Conservation (phyloP, 2,113 vertebrate genomes). For the Vicugna pacos region DNA sequence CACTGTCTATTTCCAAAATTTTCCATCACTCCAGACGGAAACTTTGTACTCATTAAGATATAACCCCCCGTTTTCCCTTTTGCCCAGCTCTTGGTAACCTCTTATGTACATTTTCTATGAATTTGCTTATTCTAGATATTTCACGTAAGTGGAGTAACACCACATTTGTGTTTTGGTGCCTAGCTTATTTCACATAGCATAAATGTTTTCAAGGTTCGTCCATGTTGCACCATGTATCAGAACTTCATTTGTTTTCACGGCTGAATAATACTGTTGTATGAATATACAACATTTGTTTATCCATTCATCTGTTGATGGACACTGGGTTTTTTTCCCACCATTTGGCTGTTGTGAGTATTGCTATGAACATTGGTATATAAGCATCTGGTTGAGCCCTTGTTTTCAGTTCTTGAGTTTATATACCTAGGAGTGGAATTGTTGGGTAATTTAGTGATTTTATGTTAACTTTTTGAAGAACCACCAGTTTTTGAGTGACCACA, state of each 20-base stretch:
- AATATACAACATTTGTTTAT: not conserved
- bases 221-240: not conserved
- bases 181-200: constrained; percentile 10
- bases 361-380: not conserved
- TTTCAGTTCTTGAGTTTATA: not conserved
- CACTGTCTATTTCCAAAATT: not conserved
- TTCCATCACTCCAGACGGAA: not conserved
- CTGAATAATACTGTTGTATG: not conserved
- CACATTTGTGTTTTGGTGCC: not conserved
- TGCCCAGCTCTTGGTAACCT: not conserved
- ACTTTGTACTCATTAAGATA: not conserved
- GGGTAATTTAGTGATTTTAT: not conserved
- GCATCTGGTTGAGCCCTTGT: not conserved
- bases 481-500: not conserved
- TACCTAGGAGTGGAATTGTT: not conserved
- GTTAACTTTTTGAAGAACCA: not conserved
- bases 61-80: not conserved
- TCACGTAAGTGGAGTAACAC: not conserved
- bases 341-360: not conserved
- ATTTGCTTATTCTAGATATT: not conserved
- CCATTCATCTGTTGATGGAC: not conserved
- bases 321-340: not conserved
- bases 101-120: not conserved
- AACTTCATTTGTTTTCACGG: not conserved
- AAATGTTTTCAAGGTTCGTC: not conserved